Evolutionary conservation across 2,797 vertebrate genomes (phyloP).

Genomic region (Chaenodraco wilsoni): DNA sequence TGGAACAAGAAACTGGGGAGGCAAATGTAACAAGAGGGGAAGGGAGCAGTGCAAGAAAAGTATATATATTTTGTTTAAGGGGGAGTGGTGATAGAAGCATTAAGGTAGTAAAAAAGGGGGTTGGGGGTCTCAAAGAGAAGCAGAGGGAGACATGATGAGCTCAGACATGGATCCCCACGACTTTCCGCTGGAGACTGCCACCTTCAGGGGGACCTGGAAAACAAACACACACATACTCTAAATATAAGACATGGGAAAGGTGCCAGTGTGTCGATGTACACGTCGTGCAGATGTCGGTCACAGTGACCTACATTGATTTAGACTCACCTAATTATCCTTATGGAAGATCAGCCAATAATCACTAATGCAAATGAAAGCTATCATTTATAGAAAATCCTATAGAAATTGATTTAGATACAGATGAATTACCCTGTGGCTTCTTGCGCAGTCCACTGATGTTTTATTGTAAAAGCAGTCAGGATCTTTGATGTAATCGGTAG

Average conservation of each 20-base stretch:
- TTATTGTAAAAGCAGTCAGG: background rate
- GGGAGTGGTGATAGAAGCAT: background rate
- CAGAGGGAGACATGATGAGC: conserved; percentile 63
- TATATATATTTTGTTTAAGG: background rate
- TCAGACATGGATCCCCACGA: conserved; percentile 93
- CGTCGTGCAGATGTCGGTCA: background rate
- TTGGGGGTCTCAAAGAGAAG: conserved; percentile 38
- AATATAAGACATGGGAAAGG: conserved; percentile 8
- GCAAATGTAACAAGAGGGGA: conserved; percentile 2
- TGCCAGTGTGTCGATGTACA: conserved; percentile 7
- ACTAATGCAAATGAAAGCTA: background rate
- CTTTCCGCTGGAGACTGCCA: conserved; percentile 87
- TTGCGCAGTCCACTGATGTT: background rate
- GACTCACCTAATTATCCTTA: conserved; percentile 7
- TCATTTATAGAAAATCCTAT: background rate
- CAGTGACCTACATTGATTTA: conserved; percentile 31
- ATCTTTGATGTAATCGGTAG: background rate
- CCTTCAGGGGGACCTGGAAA: conserved; percentile 92
- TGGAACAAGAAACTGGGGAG: no score
- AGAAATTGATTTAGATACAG: background rate
- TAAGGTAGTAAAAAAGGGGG: background rate
- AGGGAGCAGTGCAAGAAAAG: background rate
- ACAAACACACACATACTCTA: conserved; percentile 37
- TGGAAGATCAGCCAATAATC: background rate
- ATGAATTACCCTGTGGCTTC: background rate